Evolutionary conservation across 2,797 vertebrate species (phyloP).

Genomic region (Graptemys geographica): DNA sequence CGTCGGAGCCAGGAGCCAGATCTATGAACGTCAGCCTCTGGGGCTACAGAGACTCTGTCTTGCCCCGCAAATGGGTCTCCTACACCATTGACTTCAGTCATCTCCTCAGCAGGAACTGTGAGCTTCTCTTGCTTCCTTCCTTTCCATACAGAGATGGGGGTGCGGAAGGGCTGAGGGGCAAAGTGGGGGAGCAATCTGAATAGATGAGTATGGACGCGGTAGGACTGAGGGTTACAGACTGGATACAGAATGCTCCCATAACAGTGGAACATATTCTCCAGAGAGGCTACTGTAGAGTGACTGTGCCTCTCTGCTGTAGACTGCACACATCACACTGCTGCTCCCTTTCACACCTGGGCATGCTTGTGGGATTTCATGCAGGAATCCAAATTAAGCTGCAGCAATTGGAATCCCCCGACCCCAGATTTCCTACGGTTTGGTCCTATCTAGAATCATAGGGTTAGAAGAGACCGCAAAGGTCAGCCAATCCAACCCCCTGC

Average conservation of each 20-base stretch:
- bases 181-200: neutral
- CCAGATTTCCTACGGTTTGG: neutral
- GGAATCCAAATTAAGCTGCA: neutral
- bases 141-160: neutral
- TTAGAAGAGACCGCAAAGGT: too few relatives aligned
- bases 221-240: neutral
- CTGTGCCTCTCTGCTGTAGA: neutral
- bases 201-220: neutral
- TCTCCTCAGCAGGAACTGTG: constrained; percentile 91
- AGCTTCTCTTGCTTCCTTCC: constrained; percentile 67
- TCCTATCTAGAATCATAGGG: neutral
- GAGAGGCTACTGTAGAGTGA: too few relatives aligned
- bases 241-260: neutral
- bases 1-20: constrained; percentile 92
- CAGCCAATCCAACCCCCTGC: too few relatives aligned
- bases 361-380: neutral
- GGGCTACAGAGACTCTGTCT: constrained; percentile 87
- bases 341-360: neutral
- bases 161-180: neutral
- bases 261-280: neutral
- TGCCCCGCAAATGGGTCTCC: constrained; percentile 91
- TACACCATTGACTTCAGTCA: constrained; percentile 94
- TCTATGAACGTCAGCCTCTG: constrained; percentile 96
- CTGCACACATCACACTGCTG: neutral
- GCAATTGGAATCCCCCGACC: neutral